Base-by-base conservation (phyloP, 2,888 invertebrate species). In the Acleris sparsana region DNA sequence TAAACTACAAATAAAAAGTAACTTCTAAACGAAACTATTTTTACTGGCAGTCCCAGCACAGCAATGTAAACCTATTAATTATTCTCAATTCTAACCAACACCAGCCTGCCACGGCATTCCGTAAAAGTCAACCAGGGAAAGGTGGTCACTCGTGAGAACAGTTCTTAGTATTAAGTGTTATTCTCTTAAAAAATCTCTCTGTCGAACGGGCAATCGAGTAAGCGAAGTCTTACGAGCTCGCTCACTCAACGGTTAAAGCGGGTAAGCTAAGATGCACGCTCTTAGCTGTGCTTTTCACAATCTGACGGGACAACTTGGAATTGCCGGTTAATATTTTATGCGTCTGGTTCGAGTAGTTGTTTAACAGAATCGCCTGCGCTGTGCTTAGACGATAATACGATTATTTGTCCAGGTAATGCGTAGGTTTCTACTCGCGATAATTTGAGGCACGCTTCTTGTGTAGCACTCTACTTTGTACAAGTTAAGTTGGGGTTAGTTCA, bases 61-160 rank as follows among this genome's bases (percentile, higher is more conserved):
- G 39, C 39, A 46, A 46, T 46, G 46, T 46, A 17, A 46, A 46
- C 46, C 43, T 22, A 55, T 65, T 65, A 65, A 65, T 65, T 56
- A 60, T 56, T 60, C 60, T 48, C 48, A 43, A 22, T 55, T 9
- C 61, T 44, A 11, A 43, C 25, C 58, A 46, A 62, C 53, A 60
- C 53, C 9, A 51, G 56, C 43, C 39, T 18, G n/a, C 20, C 74
- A 61, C 77, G 59, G 74, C 77, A 83, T 83, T 82, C 83, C 80
- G 67, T 80, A 74, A 79, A 75, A 72, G 83, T 75, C 73, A 71
- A 77, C 63, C 72, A 51, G 65, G 65, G 65, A 65, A 61, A 65
- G 60, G 60, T 43, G 16, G 46, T 22, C 43, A 9, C 22, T 13
- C 63, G 83, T 80, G 86, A 86, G 85, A 86, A 82, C 82, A 69